phyloP scores from a whole-genome alignment of 2,797 vertebrate species.

The Fistularia tabacaria region DNA sequence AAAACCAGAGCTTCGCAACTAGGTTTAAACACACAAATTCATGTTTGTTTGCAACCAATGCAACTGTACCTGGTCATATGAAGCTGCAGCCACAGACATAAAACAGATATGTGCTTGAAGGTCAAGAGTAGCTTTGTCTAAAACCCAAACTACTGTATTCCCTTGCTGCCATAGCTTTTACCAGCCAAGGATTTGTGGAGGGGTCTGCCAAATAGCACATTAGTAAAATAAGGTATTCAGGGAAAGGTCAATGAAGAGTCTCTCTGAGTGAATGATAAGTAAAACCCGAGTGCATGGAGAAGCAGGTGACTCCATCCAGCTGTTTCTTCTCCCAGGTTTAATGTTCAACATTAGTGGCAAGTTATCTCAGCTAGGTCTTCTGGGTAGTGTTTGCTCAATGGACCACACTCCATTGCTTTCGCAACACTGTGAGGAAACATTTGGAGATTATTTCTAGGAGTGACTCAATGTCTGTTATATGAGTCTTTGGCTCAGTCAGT shows the following conservation, averaged over 20 bases:
- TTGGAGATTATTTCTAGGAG: slow-evolving; percentile 18
- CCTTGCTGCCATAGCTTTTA: too few species aligned
- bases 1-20: too few species aligned
- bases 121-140: too few species aligned
- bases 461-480: slow-evolving; percentile 44
- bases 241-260: background rate
- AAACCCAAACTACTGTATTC: too few species aligned
- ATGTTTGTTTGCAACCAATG: too few species aligned
- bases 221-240: background rate
- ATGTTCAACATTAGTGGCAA: slow-evolving; percentile 10
- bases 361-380: slow-evolving; percentile 18
- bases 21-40: too few species aligned
- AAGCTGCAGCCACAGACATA: too few species aligned
- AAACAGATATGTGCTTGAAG: too few species aligned
- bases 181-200: too few species aligned
- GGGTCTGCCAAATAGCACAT: too few species aligned
- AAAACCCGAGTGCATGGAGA: slow-evolving; percentile 11
- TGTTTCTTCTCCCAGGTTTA: slow-evolving; percentile 2
- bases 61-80: too few species aligned
- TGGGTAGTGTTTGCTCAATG: slow-evolving; percentile 19
- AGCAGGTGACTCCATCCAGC: slow-evolving; percentile 13
- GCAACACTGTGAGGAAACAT: slow-evolving; percentile 36
- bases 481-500: slow-evolving; percentile 17
- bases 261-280: slow-evolving; percentile 12
- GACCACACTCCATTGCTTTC: slow-evolving; percentile 14